Percentiles rank a stretch among this genome's conserved stretches.
Evolutionary conservation across 2,113 vertebrate genomes (phyloP).

Genomic region (Erinaceus europaeus): DNA sequence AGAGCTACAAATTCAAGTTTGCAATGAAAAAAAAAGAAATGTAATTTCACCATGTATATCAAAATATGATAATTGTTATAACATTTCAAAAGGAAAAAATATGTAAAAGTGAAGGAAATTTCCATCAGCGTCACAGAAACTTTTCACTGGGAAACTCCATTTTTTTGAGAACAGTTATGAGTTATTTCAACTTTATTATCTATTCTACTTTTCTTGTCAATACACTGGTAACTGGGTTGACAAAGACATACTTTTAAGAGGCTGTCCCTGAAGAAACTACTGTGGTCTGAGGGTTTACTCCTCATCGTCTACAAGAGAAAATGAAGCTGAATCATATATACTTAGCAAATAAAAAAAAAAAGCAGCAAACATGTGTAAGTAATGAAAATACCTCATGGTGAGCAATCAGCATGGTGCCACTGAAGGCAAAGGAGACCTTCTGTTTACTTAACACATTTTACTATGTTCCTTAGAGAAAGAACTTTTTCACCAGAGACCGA

Average conservation of each 20-base stretch:
- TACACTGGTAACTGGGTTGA: not conserved
- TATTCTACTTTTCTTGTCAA: not conserved
- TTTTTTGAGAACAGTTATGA: not conserved
- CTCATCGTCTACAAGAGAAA: constrained; percentile 50
- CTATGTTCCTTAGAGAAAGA: not conserved
- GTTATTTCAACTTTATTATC: constrained; percentile 16
- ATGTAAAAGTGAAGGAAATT: not conserved
- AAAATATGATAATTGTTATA: not conserved
- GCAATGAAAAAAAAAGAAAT: not conserved
- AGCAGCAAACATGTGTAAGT: constrained; percentile 49
- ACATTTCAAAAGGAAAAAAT: not conserved
- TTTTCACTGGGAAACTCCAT: not conserved
- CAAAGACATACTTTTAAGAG: constrained; percentile 30
- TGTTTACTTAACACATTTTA: constrained; percentile 50
- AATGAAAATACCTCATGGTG: constrained; percentile 46
- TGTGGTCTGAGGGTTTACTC: constrained; percentile 52
- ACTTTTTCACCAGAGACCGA: not conserved
- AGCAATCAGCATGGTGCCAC: constrained; percentile 29
- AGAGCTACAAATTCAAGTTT: not conserved
- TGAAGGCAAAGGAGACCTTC: constrained; percentile 45
- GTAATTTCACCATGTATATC: not conserved
- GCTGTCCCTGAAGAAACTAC: constrained; percentile 28
- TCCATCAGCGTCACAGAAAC: not conserved
- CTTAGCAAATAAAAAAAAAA: constrained; percentile 60
- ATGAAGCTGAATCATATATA: constrained; percentile 32